Percentiles rank a stretch among this genome's conserved stretches.
Conservation (phyloP, 2,113 vertebrate species). For the Rhinichthys klamathensis region DNA sequence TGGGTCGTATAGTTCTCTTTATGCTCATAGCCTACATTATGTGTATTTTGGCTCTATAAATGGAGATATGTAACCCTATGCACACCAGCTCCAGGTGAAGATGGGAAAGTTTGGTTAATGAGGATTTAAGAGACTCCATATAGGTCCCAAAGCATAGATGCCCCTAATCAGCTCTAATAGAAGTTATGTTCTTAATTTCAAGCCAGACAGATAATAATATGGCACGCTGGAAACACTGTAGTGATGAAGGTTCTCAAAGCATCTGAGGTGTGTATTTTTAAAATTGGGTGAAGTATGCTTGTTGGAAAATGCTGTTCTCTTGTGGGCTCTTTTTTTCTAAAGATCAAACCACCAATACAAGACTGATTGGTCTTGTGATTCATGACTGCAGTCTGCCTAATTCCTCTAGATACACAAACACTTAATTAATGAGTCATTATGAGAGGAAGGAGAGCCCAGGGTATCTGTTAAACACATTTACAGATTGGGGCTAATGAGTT, state of each 20-base stretch:
- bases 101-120: slow-evolving; percentile 21
- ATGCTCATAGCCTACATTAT: neutral
- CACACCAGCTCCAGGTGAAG: slow-evolving; percentile 15
- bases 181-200: slow-evolving; percentile 19
- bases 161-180: slow-evolving; percentile 45
- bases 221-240: neutral
- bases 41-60: slow-evolving; percentile 30
- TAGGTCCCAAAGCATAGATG: neutral
- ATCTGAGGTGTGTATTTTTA: slow-evolving; percentile 16
- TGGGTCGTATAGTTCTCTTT: neutral
- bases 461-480: slow-evolving; percentile 79
- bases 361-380: slow-evolving; percentile 75
- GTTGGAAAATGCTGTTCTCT: slow-evolving; percentile 15
- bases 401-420: slow-evolving; percentile 75
- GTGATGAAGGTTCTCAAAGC: slow-evolving; percentile 17
- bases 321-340: slow-evolving; percentile 45
- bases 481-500: slow-evolving; percentile 72
- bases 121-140: slow-evolving; percentile 6
- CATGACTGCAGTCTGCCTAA: slow-evolving; percentile 72
- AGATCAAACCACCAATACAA: slow-evolving; percentile 72
- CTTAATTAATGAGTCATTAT: slow-evolving; percentile 80
- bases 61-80: neutral
- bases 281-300: slow-evolving; percentile 21
- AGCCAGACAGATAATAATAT: slow-evolving; percentile 28
- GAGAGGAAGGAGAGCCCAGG: slow-evolving; percentile 72